Percentiles rank a stretch among this genome's conserved stretches.
These are phyloP conservation scores for Lathronympha strigana DNA, from an alignment of 2,888 invertebrate species.

Conservation along the genomic window DNA sequence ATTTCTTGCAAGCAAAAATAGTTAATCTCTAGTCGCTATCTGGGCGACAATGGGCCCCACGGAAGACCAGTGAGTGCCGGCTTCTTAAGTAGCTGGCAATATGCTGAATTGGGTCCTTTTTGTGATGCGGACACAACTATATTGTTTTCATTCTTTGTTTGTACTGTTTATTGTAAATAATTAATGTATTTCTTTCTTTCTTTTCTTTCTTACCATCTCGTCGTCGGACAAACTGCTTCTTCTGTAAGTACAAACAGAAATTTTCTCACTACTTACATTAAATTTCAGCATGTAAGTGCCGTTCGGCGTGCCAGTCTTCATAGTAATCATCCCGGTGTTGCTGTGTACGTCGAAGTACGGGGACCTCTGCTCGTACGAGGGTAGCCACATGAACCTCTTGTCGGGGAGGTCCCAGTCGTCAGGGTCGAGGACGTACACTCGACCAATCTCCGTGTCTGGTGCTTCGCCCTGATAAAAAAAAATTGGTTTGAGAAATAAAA, in stretches of 20 bases:
- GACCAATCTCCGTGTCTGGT: conserved; percentile 93
- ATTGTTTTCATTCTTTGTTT: no score
- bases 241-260: background rate
- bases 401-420: conserved; percentile 99
- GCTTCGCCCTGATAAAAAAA: conserved; percentile 85
- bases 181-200: no score
- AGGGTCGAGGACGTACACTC: conserved; percentile 96
- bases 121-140: no score
- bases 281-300: conserved; percentile 91
- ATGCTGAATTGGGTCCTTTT: no score
- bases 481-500: background rate
- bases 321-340: conserved; percentile 93
- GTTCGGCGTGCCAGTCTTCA: conserved; percentile 90
- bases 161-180: no score
- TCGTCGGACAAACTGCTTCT: no score
- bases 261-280: conserved; percentile 73
- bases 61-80: no score
- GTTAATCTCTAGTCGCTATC: no score
- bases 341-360: conserved; percentile 89
- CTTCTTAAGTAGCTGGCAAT: no score
- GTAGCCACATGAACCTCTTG: conserved; percentile 92
- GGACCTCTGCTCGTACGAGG: conserved; percentile 77
- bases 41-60: no score
- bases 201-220: no score
- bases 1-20: no score